Conservation (phyloP, 2,888 invertebrate genomes). For the Parnassius mnemosyne region DNA sequence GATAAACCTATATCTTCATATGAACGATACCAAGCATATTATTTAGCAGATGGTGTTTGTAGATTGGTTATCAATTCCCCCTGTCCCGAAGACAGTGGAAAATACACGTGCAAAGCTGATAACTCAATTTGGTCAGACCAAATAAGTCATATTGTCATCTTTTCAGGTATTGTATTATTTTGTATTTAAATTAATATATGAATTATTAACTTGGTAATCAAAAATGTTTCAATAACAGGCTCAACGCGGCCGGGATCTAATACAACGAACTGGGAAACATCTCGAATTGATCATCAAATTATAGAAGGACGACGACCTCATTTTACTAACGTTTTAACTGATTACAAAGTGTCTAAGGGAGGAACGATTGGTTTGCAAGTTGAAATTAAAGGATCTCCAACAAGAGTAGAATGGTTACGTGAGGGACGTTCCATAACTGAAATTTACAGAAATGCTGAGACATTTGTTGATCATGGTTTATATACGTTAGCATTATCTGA, state of each 20-base stretch:
- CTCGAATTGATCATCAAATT: slow-evolving; percentile 54
- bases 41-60: slow-evolving; percentile 87
- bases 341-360: slow-evolving; percentile 86
- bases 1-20: slow-evolving; percentile 76
- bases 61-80: slow-evolving; percentile 85
- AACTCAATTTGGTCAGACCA: slow-evolving; percentile 87
- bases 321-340: slow-evolving; percentile 84
- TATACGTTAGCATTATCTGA: slow-evolving; percentile 88
- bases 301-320: slow-evolving; percentile 83
- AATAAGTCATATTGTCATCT: slow-evolving; percentile 86
- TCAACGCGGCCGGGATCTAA: slow-evolving; percentile 42
- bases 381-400: slow-evolving; percentile 85
- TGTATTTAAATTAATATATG: not conserved
- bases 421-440: slow-evolving; percentile 81
- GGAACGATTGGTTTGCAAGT: slow-evolving; percentile 92
- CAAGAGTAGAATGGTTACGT: slow-evolving; percentile 88
- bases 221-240: no score
- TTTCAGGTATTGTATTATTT: slow-evolving; percentile 73
- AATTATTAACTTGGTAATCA: no score
- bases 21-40: slow-evolving; percentile 83
- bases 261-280: slow-evolving; percentile 54
- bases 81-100: slow-evolving; percentile 84
- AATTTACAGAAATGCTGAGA: slow-evolving; percentile 82
- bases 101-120: slow-evolving; percentile 88
- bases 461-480: slow-evolving; percentile 84